Evolutionary conservation across 2,888 invertebrate species (phyloP).

Genomic region (Saturnia japonica): DNA sequence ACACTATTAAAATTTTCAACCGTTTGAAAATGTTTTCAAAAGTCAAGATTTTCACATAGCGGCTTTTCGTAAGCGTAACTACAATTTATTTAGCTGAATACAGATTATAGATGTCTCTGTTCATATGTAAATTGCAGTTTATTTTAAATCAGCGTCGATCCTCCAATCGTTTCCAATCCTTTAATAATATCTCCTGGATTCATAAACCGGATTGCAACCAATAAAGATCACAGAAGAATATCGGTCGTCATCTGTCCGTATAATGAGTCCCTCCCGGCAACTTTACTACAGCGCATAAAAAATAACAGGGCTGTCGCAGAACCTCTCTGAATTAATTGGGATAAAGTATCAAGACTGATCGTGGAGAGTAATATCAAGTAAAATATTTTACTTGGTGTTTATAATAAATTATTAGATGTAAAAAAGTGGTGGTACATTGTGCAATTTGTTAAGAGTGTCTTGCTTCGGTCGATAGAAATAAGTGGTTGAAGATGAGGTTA

Average conservation of each 20-base stretch:
- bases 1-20: not conserved
- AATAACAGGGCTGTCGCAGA: not conserved
- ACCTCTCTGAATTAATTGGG: conserved; percentile 14
- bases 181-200: not conserved
- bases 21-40: not conserved
- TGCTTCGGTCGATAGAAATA: too few species aligned
- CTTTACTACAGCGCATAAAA: conserved; percentile 7
- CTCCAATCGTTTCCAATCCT: not conserved
- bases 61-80: too few species aligned
- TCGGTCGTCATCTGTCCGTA: conserved; percentile 5
- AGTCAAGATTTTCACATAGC: not conserved
- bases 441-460: not conserved
- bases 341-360: conserved; percentile 17
- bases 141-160: not conserved
- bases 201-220: not conserved
- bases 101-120: not conserved
- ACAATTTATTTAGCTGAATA: too few species aligned
- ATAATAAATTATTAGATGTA: not conserved
- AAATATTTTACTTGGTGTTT: not conserved
- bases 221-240: not conserved
- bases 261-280: conserved; percentile 11
- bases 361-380: not conserved
- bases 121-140: not conserved
- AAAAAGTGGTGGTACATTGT: not conserved
- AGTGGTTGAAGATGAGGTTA: too few species aligned